These are phyloP conservation scores for Phania funesta DNA, from an alignment of 2,888 invertebrate genomes.

Conservation along the genomic window DNA sequence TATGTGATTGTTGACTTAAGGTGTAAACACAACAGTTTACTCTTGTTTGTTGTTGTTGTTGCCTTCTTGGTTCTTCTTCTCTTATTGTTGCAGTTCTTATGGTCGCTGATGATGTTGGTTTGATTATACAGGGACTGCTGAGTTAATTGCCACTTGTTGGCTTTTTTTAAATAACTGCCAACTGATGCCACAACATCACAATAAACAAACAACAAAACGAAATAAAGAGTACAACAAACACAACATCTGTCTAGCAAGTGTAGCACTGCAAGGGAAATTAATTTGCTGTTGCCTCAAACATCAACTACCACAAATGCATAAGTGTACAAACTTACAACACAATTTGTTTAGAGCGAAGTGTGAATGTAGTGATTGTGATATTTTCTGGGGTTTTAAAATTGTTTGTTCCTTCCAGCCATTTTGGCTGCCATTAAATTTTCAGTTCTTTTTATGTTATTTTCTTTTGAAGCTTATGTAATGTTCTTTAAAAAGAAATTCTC, in stretches of 20 bases:
- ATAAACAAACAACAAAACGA: slow-evolving; percentile 68
- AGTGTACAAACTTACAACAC: not conserved
- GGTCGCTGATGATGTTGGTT: slow-evolving; percentile 54
- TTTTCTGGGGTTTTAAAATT: not conserved
- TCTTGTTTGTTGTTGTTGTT: slow-evolving; percentile 40
- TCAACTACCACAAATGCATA: slow-evolving; percentile 6
- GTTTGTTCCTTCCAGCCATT: slow-evolving; percentile 1
- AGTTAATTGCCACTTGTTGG: slow-evolving; percentile 69
- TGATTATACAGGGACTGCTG: slow-evolving; percentile 65
- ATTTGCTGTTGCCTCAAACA: slow-evolving; percentile 59
- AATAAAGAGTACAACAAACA: slow-evolving; percentile 22
- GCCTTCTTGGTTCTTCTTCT: not conserved
- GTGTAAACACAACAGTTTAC: slow-evolving; percentile 53
- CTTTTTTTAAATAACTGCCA: slow-evolving; percentile 68
- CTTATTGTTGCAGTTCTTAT: slow-evolving; percentile 24
- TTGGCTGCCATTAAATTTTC: slow-evolving; percentile 18
- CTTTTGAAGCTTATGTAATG: too few relatives aligned
- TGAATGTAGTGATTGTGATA: slow-evolving; percentile 45
- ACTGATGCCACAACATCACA: slow-evolving; percentile 73
- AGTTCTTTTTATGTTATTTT: too few relatives aligned
- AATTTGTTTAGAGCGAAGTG: slow-evolving; percentile 43
- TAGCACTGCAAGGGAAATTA: slow-evolving; percentile 43
- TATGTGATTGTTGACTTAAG: slow-evolving; percentile 50
- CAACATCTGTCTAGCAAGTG: slow-evolving; percentile 22
- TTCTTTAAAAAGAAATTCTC: too few relatives aligned